Conservation (phyloP, 2,888 invertebrate species). For the Drosophila paranaensis region DNA sequence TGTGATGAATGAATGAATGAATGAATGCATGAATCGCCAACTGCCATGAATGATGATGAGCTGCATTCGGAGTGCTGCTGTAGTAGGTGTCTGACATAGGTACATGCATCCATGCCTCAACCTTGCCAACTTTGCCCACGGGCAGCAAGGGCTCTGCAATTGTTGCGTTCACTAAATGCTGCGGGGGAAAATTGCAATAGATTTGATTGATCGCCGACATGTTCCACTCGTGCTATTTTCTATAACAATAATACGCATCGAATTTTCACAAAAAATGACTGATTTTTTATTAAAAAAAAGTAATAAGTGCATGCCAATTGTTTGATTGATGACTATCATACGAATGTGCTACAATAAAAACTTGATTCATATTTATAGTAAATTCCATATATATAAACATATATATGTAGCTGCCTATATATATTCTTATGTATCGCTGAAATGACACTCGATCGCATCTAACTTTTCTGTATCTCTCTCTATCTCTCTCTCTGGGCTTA, state of each 20-base stretch:
- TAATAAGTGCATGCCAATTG: constrained; percentile 30
- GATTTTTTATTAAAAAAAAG: constrained; percentile 61
- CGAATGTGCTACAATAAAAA: constrained; percentile 11
- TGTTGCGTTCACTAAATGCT: constrained; percentile 59
- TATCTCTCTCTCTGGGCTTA: constrained; percentile 20
- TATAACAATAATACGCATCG: constrained; percentile 38
- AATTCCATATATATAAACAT: background rate
- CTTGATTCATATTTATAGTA: background rate
- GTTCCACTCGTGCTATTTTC: constrained; percentile 75
- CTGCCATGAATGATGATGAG: constrained; percentile 69
- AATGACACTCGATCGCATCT: constrained; percentile 22
- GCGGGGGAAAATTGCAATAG: constrained; percentile 49
- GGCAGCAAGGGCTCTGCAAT: constrained; percentile 55
- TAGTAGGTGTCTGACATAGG: constrained; percentile 59
- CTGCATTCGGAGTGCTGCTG: constrained; percentile 36
- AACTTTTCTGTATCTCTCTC: constrained; percentile 1
- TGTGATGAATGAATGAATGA: constrained; percentile 45
- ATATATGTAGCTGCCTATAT: background rate
- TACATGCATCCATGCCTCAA: constrained; percentile 19
- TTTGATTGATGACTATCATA: constrained; percentile 69
- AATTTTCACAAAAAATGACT: constrained; percentile 54
- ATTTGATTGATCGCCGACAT: constrained; percentile 64
- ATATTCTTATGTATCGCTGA: background rate
- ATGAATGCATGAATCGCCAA: constrained; percentile 40
- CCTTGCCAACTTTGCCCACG: constrained; percentile 38